phyloP scores from a whole-genome alignment of 1,140 invertebrate genomes.

The Drosophila athabasca region DNA sequence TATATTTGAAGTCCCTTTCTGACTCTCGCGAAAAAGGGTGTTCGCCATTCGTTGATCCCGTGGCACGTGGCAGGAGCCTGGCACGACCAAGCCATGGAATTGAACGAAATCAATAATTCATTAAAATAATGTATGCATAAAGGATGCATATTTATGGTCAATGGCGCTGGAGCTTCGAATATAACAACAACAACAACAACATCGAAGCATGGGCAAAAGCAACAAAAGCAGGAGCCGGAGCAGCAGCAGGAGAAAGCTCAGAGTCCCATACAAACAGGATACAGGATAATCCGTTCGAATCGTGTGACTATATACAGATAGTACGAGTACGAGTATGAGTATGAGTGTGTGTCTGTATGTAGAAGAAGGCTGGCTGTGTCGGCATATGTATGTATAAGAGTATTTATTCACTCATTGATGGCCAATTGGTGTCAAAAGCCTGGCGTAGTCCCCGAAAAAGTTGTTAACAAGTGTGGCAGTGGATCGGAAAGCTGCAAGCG shows the following conservation, averaged over 20 bases:
- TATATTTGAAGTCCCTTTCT: no score
- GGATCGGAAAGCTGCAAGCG: slow-evolving; percentile 1
- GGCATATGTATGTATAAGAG: slow-evolving; percentile 9
- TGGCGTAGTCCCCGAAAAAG: slow-evolving; percentile 47
- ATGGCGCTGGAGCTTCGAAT: slow-evolving; percentile 25
- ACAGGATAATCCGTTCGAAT: slow-evolving; percentile 64
- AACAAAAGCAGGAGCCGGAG: background rate
- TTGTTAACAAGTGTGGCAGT: slow-evolving; percentile 55
- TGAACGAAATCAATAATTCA: slow-evolving; percentile 76
- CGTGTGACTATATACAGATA: slow-evolving; percentile 15
- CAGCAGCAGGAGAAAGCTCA: background rate
- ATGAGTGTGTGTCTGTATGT: background rate
- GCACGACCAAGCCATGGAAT: slow-evolving; percentile 33
- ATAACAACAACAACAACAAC: slow-evolving; percentile 23
- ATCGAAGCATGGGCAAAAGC: slow-evolving; percentile 5
- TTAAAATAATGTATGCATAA: slow-evolving; percentile 80
- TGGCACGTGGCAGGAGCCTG: background rate
- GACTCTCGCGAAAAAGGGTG: no score
- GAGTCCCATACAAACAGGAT: slow-evolving; percentile 1
- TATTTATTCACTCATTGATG: slow-evolving; percentile 30
- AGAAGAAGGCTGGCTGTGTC: background rate
- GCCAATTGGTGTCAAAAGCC: slow-evolving; percentile 44
- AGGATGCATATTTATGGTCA: slow-evolving; percentile 71
- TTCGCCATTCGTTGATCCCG: no score
- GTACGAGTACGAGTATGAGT: no score